Evolutionary conservation across 2,113 vertebrate genomes (phyloP), one percentile per base, ranked within the genome.

Genomic region (Triplophysa rosa): DNA sequence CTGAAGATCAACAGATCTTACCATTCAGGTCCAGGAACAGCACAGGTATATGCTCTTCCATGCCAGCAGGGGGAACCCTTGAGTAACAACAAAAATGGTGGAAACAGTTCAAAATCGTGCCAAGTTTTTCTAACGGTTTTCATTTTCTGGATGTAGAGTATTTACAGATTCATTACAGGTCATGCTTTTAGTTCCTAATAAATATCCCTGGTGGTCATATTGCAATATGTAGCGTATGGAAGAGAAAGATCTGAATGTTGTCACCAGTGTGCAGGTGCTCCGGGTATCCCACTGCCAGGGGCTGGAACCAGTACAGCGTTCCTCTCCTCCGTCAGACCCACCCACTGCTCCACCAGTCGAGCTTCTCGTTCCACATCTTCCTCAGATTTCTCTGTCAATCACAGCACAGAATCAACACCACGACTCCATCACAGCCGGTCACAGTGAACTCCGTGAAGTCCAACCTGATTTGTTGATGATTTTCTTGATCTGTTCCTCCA

Each of bases 401-500:
- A 75, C 72, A 75, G 14, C 12, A 45, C 37, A 12, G 19, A 45
- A 45, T 11, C 37, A 67, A 19, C 65, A 42, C 11, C 19, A 65
- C 16, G 2, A 37, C 7, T 37, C 33, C 33, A 37, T 37, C 33
- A 37, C 33, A 37, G 33, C 33, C 33, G 33, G 5, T 37, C 33
- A 37, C 33, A 37, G 33, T 1, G 0, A 37, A 37, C 33, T 37
- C 40, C 9, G 23, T 67, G 45, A 59, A 1, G 8, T 74, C 87
- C 67, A 56, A 98, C 98, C 98, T 83, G 93, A 93, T 80, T 98
- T 99, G 88, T 97, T 96, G 89, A 95, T 98, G 89, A 99, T 96
- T 90, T 96, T 98, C 86, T 98, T 95, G 84, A 99, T 98, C 89
- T 99, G 98, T 64, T 98, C 96, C 42, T 99, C 97, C 62, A 99